Evolutionary conservation across 1,140 invertebrate genomes (phyloP).

Genomic region (Triops longicaudatus): DNA sequence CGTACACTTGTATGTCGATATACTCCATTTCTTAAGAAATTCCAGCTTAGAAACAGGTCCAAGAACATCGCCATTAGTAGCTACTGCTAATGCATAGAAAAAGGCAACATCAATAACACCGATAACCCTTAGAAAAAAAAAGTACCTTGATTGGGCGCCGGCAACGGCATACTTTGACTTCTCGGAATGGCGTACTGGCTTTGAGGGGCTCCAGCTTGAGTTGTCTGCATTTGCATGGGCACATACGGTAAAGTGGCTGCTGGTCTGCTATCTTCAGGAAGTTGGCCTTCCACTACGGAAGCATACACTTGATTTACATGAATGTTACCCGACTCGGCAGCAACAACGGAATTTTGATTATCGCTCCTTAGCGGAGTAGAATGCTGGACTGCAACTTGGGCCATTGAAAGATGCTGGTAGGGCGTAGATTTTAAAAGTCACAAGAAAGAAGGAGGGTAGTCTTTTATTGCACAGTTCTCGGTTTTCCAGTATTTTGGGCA

Average conservation of each 20-base stretch:
- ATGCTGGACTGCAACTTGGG: conserved; percentile 6
- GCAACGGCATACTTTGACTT: conserved; percentile 3
- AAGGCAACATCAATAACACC: background rate
- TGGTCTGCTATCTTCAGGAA: background rate
- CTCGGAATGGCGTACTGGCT: background rate
- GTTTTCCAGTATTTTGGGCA: background rate
- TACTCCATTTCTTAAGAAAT: conserved; percentile 87
- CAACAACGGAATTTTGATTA: background rate
- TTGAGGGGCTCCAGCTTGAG: background rate
- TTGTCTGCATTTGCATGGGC: conserved; percentile 4
- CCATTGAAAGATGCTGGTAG: background rate
- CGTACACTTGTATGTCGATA: conserved; percentile 94
- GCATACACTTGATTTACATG: conserved; percentile 8
- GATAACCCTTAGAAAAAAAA: background rate
- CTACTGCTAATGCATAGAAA: background rate
- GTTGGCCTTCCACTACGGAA: background rate
- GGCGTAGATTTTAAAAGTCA: background rate
- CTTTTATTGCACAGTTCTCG: background rate
- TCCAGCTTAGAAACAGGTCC: conserved; percentile 61
- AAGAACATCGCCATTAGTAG: background rate
- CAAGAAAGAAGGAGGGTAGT: background rate
- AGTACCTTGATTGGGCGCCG: background rate
- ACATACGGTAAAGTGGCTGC: background rate
- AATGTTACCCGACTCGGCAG: background rate
- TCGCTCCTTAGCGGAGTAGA: background rate